Base-by-base conservation (phyloP, 2,113 vertebrate species). In the Carassius carassius region DNA sequence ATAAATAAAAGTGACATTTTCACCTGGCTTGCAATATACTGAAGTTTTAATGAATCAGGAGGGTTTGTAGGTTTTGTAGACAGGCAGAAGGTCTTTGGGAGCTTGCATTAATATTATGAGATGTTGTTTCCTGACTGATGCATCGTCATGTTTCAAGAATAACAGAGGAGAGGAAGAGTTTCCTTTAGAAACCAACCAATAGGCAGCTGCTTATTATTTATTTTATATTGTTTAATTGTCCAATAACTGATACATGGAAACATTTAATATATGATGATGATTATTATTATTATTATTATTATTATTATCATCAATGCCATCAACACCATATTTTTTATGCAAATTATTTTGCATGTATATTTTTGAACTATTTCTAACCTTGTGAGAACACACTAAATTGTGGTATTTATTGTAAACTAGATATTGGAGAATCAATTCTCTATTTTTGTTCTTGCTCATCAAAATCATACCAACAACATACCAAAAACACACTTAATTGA, bases 1-100 rank as follows among this genome's bases (percentile, higher is more conserved):
- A 51, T 81, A 88, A 86, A 88, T 81, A 88, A 86, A 86, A 73
- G 84, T 86, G 87, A 86, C 85, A 83, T 84, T 87, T 87, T 86
- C 54, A 63, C 63, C 69, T n/a, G 37, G 78, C 58, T 51, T n/a
- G 54, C 67, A 65, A 75, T 86, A 82, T 83, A 70, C 87, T 73
- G 77, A 84, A 49, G 82, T 41, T 74, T 75, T 83, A 86, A 89
- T 88, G 86, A 90, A 86, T 86, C 35, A 8, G 32, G 74, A 82
- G 73, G 69, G 65, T 82, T 78, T 21, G 37, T 44, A 86, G 88
- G 85, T 80, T 86, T 74, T 29, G 25, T 10, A 62, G 16, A 13
- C 54, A 37, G 37, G 74, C 35, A 70, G 60, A 88, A 60, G 35
- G 58, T 83, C 63, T 79, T 70, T 78, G 63, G 86, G 76, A 91